Conservation (phyloP, 2,797 vertebrate species). For the Alcedo atthis region DNA sequence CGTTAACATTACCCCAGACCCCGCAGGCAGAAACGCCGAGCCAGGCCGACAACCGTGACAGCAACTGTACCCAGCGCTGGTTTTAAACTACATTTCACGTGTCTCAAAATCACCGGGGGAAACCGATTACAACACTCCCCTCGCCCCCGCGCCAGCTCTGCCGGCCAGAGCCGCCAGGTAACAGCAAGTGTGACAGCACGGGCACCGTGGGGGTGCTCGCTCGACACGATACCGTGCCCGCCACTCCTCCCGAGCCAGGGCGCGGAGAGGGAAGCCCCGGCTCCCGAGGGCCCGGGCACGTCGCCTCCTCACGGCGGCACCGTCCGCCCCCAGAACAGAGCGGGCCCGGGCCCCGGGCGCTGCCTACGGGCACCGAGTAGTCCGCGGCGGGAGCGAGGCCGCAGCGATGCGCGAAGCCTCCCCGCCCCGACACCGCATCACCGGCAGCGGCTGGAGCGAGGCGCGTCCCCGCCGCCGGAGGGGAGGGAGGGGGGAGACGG, state of each 20-base stretch:
- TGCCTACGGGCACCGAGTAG: not conserved
- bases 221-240: not conserved
- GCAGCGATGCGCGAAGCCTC: not conserved
- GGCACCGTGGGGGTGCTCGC: not conserved
- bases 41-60: not conserved
- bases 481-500: not conserved
- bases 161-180: not conserved
- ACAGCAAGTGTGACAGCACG: not conserved
- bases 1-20: not conserved
- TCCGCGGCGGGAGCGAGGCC: not conserved
- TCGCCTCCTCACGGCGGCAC: not conserved
- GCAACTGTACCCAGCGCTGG: accelerated
- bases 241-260: not conserved
- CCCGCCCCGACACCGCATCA: not conserved
- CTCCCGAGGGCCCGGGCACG: not conserved
- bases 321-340: not conserved
- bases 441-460: not conserved
- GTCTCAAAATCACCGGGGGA: not conserved
- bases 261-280: not conserved
- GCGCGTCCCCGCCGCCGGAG: not conserved
- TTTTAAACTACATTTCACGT: accelerated
- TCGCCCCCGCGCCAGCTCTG: accelerated
- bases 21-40: not conserved
- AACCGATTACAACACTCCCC: not conserved
- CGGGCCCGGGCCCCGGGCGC: not conserved